A percentile compares a stretch with the other conserved stretches of the same genome.
These are phyloP conservation scores for Sebastes minor DNA, from an alignment of 2,797 vertebrate species.

Conservation along the genomic window DNA sequence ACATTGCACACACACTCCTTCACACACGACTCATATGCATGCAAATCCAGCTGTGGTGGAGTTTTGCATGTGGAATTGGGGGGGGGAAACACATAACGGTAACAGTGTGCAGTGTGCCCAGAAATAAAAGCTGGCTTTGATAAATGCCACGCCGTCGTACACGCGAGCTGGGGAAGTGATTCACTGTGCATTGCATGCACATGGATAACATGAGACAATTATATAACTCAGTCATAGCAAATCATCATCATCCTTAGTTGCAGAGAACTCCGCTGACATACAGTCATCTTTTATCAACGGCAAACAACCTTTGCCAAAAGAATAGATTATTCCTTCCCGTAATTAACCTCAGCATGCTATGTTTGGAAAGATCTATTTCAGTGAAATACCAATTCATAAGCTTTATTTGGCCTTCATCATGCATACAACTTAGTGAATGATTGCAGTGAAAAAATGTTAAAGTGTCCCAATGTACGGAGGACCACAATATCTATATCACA, in stretches of 20 bases:
- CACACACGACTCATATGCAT: not conserved
- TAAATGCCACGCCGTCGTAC: not conserved
- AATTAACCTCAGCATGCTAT: not conserved
- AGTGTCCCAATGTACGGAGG: no score
- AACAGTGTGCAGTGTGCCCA: not conserved
- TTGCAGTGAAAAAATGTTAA: not conserved
- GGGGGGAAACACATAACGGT: not conserved
- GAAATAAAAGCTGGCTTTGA: not conserved
- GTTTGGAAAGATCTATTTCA: not conserved
- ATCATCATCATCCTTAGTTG: not conserved
- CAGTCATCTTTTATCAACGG: not conserved
- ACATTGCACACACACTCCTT: not conserved
- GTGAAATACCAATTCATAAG: not conserved
- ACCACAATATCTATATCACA: not conserved
- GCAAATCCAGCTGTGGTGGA: not conserved
- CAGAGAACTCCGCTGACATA: not conserved
- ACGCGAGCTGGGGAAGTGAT: not conserved
- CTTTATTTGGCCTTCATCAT: not conserved
- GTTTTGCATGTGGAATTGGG: conserved; percentile 30
- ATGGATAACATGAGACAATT: not conserved
- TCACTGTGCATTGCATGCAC: not conserved
- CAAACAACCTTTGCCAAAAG: not conserved
- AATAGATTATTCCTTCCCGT: not conserved
- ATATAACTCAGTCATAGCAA: not conserved
- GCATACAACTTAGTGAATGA: not conserved